Percentiles rank a stretch among this genome's conserved stretches.
phyloP scores from a whole-genome alignment of 2,113 vertebrate genomes.

The Erythrolamprus reginae region DNA sequence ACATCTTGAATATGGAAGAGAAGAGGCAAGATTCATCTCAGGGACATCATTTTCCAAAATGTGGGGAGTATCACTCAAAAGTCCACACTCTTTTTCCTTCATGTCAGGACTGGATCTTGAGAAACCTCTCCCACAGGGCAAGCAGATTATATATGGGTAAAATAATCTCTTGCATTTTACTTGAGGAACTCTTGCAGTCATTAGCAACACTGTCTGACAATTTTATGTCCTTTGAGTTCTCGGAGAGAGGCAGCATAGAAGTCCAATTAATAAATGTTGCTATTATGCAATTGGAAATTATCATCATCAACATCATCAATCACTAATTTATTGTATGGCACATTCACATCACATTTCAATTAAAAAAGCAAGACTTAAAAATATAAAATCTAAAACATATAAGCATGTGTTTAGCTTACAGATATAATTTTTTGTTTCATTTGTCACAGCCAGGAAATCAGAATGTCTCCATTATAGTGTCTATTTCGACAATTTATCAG shows the following conservation, averaged over 20 bases:
- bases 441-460: background rate
- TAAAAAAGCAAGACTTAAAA: background rate
- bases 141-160: background rate
- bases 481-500: background rate
- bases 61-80: background rate
- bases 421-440: background rate
- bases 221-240: too few relatives aligned
- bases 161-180: background rate
- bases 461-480: background rate
- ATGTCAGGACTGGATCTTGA: background rate
- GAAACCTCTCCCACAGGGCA: background rate
- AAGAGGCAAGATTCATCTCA: background rate
- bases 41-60: background rate
- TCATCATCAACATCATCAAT: too few relatives aligned
- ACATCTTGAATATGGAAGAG: background rate
- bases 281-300: background rate
- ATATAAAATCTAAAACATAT: background rate
- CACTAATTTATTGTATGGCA: background rate
- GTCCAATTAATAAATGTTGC: too few relatives aligned
- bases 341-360: background rate
- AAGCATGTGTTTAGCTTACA: background rate
- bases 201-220: background rate
- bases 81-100: background rate
- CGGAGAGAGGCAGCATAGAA: too few relatives aligned
- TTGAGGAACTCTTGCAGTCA: background rate